These are phyloP conservation scores for Mythimna impura DNA, from an alignment of 2,888 invertebrate species.

Conservation along the genomic window DNA sequence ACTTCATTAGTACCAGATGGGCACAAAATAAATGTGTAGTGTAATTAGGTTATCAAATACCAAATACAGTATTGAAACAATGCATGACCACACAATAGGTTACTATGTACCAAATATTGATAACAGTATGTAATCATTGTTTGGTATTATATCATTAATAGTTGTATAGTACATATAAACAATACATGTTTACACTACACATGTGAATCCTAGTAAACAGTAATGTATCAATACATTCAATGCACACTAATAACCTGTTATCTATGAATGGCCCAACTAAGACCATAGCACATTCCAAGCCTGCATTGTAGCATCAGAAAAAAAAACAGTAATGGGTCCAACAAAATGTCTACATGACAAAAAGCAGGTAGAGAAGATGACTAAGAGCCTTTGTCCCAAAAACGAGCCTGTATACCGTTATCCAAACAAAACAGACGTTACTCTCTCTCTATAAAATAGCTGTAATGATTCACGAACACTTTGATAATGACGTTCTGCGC, in stretches of 20 bases:
- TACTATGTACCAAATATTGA: conserved; percentile 52
- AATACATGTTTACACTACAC: conserved; percentile 59
- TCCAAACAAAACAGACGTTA: conserved; percentile 84
- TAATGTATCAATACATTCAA: conserved; percentile 39
- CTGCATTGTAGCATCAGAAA: conserved; percentile 61
- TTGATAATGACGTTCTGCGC: conserved; percentile 73
- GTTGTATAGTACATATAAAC: conserved; percentile 56
- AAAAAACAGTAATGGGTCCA: conserved; percentile 64
- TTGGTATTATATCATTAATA: conserved; percentile 48
- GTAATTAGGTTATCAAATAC: conserved; percentile 42
- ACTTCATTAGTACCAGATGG: conserved; percentile 4
- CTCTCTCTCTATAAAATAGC: conserved; percentile 80
- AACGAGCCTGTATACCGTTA: conserved; percentile 87
- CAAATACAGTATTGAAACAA: conserved; percentile 28
- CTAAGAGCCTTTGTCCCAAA: conserved; percentile 87
- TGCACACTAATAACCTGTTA: conserved; percentile 51
- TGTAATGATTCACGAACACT: conserved; percentile 78
- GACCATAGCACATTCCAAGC: conserved; percentile 46
- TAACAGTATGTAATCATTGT: conserved; percentile 46
- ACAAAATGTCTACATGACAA: conserved; percentile 78
- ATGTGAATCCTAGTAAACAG: conserved; percentile 59
- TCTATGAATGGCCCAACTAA: conserved; percentile 54
- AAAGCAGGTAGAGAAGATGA: conserved; percentile 84
- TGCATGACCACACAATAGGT: conserved; percentile 27
- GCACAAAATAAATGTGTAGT: not conserved